Percentiles rank a stretch among this genome's conserved stretches.
Evolutionary conservation across 2,888 invertebrate species (phyloP).

Genomic region (Drosophila kokeensis): DNA sequence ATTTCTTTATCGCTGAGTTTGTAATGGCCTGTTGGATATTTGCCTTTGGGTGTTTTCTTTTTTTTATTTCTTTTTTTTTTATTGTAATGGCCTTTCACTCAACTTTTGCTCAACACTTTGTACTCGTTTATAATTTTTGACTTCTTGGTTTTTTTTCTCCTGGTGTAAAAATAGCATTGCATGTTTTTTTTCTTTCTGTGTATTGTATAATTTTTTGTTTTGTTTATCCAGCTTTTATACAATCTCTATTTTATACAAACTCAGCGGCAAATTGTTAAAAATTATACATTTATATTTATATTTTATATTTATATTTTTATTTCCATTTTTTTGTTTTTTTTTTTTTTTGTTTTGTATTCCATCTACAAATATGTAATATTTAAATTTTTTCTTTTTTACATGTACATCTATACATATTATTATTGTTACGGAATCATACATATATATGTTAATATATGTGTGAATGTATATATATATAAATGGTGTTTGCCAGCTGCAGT

Average conservation of each 20-base stretch:
- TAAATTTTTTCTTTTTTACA: conserved; percentile 25
- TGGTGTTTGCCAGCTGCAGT: conserved; percentile 46
- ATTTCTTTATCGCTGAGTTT: conserved; percentile 59
- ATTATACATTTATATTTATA: conserved; percentile 28
- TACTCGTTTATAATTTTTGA: conserved; percentile 63
- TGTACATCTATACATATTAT: conserved; percentile 57
- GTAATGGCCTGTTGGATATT: conserved; percentile 17
- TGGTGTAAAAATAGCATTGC: conserved; percentile 75
- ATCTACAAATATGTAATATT: conserved; percentile 3
- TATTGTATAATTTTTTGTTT: conserved; percentile 10
- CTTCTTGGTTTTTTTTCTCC: conserved; percentile 35
- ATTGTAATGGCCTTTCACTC: conserved; percentile 51
- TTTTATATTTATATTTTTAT: conserved; percentile 13
- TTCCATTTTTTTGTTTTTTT: conserved; percentile 1
- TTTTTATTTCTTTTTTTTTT: conserved; percentile 26
- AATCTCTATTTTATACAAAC: conserved; percentile 68
- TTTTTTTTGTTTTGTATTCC: conserved; percentile 14
- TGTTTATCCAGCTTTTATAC: conserved; percentile 29
- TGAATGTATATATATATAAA: conserved; percentile 7
- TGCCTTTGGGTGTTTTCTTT: background rate
- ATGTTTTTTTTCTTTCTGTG: conserved; percentile 9
- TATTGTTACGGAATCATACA: conserved; percentile 67
- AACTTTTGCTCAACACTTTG: conserved; percentile 66
- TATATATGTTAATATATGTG: conserved; percentile 25
- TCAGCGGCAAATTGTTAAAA: conserved; percentile 61